Conservation (phyloP, 2,888 invertebrate genomes). For the Dryomyza anilis region DNA sequence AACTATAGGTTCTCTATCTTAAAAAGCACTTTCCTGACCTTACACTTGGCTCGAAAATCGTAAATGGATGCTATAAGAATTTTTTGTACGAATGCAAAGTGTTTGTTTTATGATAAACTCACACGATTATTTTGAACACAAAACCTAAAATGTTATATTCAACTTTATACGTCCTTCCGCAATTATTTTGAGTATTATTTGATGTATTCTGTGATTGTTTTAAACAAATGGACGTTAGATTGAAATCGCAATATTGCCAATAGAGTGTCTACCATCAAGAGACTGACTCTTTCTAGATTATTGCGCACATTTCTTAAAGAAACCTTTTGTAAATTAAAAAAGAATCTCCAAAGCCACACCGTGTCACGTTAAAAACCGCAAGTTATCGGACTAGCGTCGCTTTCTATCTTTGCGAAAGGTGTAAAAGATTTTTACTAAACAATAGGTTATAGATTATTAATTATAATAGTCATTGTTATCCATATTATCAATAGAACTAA, state of each 20-base stretch:
- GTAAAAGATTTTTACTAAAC: too few species aligned
- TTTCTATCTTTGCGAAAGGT: too few species aligned
- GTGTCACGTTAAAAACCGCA: too few species aligned
- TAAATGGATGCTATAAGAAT: background rate
- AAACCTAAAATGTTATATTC: background rate
- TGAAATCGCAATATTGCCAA: constrained; percentile 24
- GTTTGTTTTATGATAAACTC: background rate
- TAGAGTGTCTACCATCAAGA: constrained; percentile 31
- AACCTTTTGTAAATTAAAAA: too few species aligned
- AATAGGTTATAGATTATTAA: too few species aligned
- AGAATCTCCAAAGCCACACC: constrained; percentile 16
- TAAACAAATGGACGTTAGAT: constrained; percentile 26
- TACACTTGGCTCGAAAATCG: background rate
- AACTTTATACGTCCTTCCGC: constrained; percentile 2
- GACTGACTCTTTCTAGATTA: constrained; percentile 30
- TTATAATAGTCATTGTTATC: too few species aligned
- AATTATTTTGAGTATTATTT: background rate
- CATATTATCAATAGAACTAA: too few species aligned
- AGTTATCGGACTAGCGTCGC: too few species aligned
- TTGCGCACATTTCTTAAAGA: constrained; percentile 25
- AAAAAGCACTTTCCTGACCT: background rate
- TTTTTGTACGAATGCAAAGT: background rate
- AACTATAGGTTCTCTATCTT: background rate
- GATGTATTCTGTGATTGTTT: background rate
- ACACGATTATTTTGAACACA: constrained; percentile 34